Evolutionary conservation across 2,797 vertebrate species (phyloP), one percentile per base, ranked within the genome.

Genomic region (Malurus leucopterus): DNA sequence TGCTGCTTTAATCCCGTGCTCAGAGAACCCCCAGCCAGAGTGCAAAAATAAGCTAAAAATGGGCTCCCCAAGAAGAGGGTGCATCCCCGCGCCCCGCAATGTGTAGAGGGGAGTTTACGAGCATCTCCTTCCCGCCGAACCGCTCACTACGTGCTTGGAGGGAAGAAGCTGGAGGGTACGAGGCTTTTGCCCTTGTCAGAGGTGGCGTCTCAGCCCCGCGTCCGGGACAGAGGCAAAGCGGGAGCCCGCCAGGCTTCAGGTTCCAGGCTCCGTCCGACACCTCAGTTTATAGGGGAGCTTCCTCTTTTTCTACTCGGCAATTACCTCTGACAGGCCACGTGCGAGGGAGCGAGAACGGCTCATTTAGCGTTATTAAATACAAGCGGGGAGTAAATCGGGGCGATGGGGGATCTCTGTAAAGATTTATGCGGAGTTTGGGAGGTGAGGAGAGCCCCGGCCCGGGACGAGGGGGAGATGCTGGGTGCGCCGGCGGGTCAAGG

Each of bases 331-430:
- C n/a, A 38, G 84, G 89, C 93, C 94, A 93, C 90, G 91, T 91
- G 94, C 73, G 36, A 79, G 76, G 63, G 58, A 91, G 75, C 3
- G 68, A 91, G 90, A 94, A 32, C 79, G 77, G 79, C 64, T 86
- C 88, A 89, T 93, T 95, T 93, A 93, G 85, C 76, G 75, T 88
- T 71, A 77, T 92, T 92, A 94, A 91, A 92, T 12, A 79, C 76
- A 77, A 88, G 59, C 70, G 38, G 87, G 85, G 84, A 90, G 78
- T 68, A 76, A 86, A 80, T 84, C 51, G 61, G 70, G 81, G 78
- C 58, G 16, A 78, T 29, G 20, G 54, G 72, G 85, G 27, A 87
- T 29, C 53, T 69, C 59, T 73, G 64, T 57, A 68, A 80, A 79
- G 86, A 47, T 78, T 72, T 86, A 62, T 63, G 14, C 41, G 18